Base-by-base conservation (phyloP, 2,888 invertebrate species). In the Eilema caniola region DNA sequence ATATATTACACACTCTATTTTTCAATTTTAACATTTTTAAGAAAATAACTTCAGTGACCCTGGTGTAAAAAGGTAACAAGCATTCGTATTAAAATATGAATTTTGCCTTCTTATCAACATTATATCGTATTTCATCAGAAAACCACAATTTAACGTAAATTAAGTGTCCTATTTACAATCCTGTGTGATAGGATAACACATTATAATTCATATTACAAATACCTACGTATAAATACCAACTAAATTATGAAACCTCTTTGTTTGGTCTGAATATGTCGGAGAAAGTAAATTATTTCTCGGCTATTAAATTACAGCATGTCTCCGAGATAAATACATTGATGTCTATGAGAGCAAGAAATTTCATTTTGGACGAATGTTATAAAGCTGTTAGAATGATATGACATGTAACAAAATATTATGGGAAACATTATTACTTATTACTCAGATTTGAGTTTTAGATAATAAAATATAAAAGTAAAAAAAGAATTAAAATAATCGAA, bases 221-320 rank as follows among this genome's bases (percentile, higher is more conserved):
- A 67, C 28, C 73, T 69, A 60, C 14, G 4, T 41, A 53, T 24
- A 33, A 24, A 82, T 82, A 28, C 7, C 59, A 16, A 61, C n/a
- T 67, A 67, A 72, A 69, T 82, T 82, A 82, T 70, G 72, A 70
- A 68, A 62, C 65, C 66, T 63, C 75, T 75, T 78, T 80, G 78
- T 75, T 78, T 70, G 68, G 53, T 33, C 59, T 61, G 33, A 71
- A 72, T 56, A 69, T 71, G 41, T 69, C 37, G 67, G 57, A 24
- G 63, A 62, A 70, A 67, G 66, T 74, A 72, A 76, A 64, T 60
- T 68, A 70, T 67, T 67, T 53, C 61, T 66, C 67, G 63, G 63
- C 62, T 68, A 72, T 77, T 78, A 71, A 61, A 66, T 74, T 69
- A 71, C 70, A 57, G 66, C 37, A 53, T 66, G 28, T 67, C 65